Evolutionary conservation across 2,888 invertebrate species (phyloP).

Genomic region (Lycia hirtaria): DNA sequence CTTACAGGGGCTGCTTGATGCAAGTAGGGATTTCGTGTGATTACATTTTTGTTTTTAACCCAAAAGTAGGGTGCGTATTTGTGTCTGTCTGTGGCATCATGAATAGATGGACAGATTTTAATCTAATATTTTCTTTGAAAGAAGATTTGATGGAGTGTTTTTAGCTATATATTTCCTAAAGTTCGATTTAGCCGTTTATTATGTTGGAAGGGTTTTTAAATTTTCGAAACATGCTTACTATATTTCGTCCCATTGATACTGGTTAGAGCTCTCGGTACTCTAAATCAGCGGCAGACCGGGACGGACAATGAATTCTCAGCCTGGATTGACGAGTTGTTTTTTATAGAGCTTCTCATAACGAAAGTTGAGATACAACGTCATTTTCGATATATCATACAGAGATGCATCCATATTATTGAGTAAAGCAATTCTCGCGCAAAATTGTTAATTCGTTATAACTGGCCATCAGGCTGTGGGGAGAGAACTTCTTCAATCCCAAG

Average conservation of each 20-base stretch:
- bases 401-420: too few species aligned
- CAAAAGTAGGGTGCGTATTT: too few species aligned
- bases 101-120: too few species aligned
- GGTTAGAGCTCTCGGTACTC: constrained; percentile 68
- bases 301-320: constrained; percentile 65
- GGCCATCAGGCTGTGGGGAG: constrained; percentile 93
- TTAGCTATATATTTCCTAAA: too few species aligned
- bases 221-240: not conserved
- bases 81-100: too few species aligned
- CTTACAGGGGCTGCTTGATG: too few species aligned
- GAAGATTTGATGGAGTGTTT: too few species aligned
- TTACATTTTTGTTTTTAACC: too few species aligned
- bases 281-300: constrained; percentile 80
- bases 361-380: constrained; percentile 59
- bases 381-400: not conserved
- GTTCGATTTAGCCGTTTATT: too few species aligned
- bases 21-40: too few species aligned
- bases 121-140: too few species aligned
- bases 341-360: constrained; percentile 39
- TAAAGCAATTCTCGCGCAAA: not conserved
- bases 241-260: constrained; percentile 76
- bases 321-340: constrained; percentile 54
- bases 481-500: constrained; percentile 98
- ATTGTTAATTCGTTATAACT: not conserved
- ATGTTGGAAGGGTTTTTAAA: too few species aligned